Evolutionary conservation across 1,140 invertebrate genomes (phyloP).

Genomic region (Wiebesia pumilae): DNA sequence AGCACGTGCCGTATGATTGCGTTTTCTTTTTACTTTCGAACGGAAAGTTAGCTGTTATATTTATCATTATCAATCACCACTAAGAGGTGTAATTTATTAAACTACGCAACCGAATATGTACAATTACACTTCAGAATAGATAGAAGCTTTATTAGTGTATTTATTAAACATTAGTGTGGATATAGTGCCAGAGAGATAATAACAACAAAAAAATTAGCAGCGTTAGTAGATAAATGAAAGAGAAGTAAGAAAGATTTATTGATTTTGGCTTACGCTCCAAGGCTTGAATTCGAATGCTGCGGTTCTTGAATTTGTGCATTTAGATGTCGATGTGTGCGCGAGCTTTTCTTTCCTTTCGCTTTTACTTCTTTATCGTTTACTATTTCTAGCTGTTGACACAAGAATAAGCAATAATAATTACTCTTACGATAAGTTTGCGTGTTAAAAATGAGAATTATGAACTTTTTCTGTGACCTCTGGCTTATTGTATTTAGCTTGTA

Average conservation of each 20-base stretch:
- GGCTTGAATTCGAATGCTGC: conserved; percentile 5
- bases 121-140: neutral
- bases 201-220: neutral
- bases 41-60: neutral
- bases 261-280: conserved; percentile 44
- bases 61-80: neutral
- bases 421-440: neutral
- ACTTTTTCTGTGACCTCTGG: conserved; percentile 7
- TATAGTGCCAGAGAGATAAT: neutral
- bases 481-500: neutral
- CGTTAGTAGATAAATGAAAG: neutral
- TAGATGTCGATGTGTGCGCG: neutral
- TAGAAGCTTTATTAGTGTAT: too few relatives aligned
- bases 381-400: conserved; percentile 24
- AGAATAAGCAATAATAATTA: neutral
- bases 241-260: conserved; percentile 13
- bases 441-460: neutral
- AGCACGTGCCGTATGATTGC: neutral
- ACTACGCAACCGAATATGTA: neutral
- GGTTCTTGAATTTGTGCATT: conserved; percentile 36
- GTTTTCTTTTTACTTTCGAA: neutral
- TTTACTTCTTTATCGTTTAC: neutral
- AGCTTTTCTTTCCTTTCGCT: conserved; percentile 19
- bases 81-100: neutral
- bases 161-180: neutral